A percentile compares a stretch with the other conserved stretches of the same genome.
Evolutionary conservation across 2,888 invertebrate genomes (phyloP).

Genomic region (Coremacera marginata): DNA sequence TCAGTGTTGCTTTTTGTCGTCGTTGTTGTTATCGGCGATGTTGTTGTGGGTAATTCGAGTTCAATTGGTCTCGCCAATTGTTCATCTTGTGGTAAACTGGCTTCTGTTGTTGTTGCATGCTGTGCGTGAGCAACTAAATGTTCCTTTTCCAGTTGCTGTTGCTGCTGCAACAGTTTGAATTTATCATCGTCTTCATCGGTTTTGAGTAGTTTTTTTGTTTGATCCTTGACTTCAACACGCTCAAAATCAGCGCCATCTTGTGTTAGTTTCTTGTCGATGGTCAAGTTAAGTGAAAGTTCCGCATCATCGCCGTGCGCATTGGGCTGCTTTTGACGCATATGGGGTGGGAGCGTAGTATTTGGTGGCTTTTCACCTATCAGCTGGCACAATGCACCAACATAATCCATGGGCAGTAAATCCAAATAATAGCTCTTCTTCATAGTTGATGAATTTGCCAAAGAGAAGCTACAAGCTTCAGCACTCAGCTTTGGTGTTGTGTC

Average conservation of each 20-base stretch:
- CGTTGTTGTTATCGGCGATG: conserved; percentile 27
- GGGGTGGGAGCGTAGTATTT: conserved; percentile 26
- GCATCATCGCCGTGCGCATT: conserved; percentile 43
- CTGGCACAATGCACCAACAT: conserved; percentile 84
- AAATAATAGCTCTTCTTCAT: conserved; percentile 71
- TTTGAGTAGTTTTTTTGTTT: conserved; percentile 42
- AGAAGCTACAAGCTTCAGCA: not conserved
- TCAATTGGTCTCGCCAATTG: conserved; percentile 53
- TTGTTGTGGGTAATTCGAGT: conserved; percentile 39
- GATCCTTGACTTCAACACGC: conserved; percentile 39
- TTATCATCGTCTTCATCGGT: conserved; percentile 31
- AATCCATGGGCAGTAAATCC: conserved; percentile 76
- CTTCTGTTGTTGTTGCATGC: conserved; percentile 42
- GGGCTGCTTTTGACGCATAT: not conserved
- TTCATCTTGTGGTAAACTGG: conserved; percentile 41
- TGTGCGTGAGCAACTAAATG: not conserved
- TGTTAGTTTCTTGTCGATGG: conserved; percentile 53
- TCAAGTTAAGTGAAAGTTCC: conserved; percentile 56
- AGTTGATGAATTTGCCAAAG: not conserved
- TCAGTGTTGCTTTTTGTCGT: conserved; percentile 23
- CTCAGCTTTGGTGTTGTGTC: conserved; percentile 69
- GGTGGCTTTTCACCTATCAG: conserved; percentile 68
- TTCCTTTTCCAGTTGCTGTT: not conserved
- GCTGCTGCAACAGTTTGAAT: conserved; percentile 27
- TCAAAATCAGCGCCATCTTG: conserved; percentile 47